These are phyloP conservation scores for Gulo gulo DNA, from an alignment of 2,113 vertebrate genomes.

Conservation along the genomic window DNA sequence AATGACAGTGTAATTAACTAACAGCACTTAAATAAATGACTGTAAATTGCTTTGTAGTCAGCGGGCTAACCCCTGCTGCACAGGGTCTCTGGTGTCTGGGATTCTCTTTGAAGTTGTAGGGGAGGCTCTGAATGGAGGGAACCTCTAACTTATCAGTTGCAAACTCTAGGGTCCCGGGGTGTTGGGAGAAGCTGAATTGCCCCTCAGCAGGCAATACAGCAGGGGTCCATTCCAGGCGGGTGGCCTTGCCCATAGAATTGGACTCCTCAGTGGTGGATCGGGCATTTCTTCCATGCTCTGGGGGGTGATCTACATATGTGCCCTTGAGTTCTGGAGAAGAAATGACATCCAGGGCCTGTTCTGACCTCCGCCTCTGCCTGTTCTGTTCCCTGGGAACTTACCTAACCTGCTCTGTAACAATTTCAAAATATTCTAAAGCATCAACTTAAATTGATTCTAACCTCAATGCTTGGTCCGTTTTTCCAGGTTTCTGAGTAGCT, in stretches of 20 bases:
- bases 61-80: background rate
- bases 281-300: background rate
- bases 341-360: background rate
- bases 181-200: accelerated
- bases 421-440: background rate
- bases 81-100: background rate
- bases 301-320: accelerated
- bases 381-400: background rate
- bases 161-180: background rate
- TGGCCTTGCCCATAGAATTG: background rate
- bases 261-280: accelerated
- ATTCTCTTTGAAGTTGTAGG: background rate
- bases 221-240: background rate
- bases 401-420: background rate
- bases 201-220: background rate
- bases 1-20: background rate
- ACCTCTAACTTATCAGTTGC: background rate
- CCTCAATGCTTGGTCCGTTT: background rate
- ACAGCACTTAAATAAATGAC: background rate
- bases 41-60: background rate
- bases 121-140: background rate
- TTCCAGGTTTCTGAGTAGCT: background rate
- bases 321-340: background rate
- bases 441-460: background rate
- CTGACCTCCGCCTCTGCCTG: background rate